Conservation (phyloP, 2,113 vertebrate genomes). For the Channa argus region DNA sequence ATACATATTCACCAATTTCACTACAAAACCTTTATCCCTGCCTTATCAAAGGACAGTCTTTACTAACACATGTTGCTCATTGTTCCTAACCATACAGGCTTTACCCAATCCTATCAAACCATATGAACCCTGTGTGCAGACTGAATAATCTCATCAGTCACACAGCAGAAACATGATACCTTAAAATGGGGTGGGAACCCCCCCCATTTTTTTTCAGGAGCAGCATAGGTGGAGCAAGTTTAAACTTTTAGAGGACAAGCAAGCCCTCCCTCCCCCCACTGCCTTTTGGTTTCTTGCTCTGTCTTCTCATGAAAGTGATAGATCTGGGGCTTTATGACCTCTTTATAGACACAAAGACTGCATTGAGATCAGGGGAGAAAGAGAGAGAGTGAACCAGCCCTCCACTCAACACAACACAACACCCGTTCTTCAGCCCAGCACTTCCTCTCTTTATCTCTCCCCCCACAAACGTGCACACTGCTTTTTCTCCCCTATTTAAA, state of each 20-base stretch:
- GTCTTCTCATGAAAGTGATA: conserved; percentile 77
- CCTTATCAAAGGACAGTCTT: conserved; percentile 44
- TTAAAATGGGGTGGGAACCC: conserved; percentile 54
- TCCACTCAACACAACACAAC: conserved; percentile 58
- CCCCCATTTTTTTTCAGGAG: conserved; percentile 25
- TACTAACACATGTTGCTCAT: conserved; percentile 56
- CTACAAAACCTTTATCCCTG: conserved; percentile 45
- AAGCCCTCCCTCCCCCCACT: conserved; percentile 32
- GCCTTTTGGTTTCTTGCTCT: conserved; percentile 41
- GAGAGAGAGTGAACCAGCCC: conserved; percentile 51
- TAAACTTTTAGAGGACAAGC: conserved; percentile 47
- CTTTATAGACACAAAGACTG: conserved; percentile 76
- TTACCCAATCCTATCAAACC: conserved; percentile 44
- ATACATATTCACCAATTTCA: conserved; percentile 56
- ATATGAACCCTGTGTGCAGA: conserved; percentile 50
- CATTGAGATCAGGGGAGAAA: conserved; percentile 71
- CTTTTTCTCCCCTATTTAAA: conserved; percentile 1
- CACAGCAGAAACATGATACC: conserved; percentile 74
- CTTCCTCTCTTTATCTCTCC: conserved; percentile 33
- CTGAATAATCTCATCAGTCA: conserved; percentile 75
- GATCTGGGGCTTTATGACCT: conserved; percentile 79
- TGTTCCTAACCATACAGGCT: conserved; percentile 53
- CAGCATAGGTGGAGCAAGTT: conserved; percentile 66
- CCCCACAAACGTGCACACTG: background rate
- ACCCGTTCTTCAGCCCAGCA: conserved; percentile 49